phyloP scores from a whole-genome alignment of 2,113 vertebrate species.

The Oreotragus oreotragus region DNA sequence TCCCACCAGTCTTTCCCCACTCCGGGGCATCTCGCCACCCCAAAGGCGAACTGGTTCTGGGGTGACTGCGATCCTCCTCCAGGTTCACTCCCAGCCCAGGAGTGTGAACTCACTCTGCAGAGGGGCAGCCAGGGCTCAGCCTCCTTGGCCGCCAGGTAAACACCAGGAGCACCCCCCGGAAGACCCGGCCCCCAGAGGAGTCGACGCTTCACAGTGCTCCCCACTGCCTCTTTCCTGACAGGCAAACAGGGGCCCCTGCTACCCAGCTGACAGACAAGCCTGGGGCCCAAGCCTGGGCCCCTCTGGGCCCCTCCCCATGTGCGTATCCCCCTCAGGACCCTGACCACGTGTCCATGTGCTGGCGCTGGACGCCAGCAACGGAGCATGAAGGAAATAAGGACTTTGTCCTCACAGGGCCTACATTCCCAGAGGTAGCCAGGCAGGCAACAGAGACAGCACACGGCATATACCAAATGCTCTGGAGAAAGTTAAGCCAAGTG shows the following conservation, averaged over 20 bases:
- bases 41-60: neutral
- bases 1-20: neutral
- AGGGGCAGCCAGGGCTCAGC: neutral
- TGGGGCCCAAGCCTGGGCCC: neutral
- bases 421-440: no score
- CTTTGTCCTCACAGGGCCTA: neutral
- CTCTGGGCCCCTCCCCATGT: neutral
- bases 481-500: neutral
- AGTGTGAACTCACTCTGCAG: neutral
- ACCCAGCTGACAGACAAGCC: neutral
- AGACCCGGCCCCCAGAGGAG: no score
- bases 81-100: neutral
- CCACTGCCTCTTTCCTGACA: neutral
- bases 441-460: neutral
- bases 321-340: neutral
- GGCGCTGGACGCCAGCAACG: accelerated
- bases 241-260: neutral
- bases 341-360: accelerated
- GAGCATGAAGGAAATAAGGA: neutral
- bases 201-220: neutral
- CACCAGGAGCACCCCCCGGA: no score
- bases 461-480: accelerated
- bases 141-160: neutral
- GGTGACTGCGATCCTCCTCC: neutral
- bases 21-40: neutral